Percentiles rank a stretch among this genome's conserved stretches.
Conservation (phyloP, 2,888 invertebrate species). For the Eupelmus urozonus region DNA sequence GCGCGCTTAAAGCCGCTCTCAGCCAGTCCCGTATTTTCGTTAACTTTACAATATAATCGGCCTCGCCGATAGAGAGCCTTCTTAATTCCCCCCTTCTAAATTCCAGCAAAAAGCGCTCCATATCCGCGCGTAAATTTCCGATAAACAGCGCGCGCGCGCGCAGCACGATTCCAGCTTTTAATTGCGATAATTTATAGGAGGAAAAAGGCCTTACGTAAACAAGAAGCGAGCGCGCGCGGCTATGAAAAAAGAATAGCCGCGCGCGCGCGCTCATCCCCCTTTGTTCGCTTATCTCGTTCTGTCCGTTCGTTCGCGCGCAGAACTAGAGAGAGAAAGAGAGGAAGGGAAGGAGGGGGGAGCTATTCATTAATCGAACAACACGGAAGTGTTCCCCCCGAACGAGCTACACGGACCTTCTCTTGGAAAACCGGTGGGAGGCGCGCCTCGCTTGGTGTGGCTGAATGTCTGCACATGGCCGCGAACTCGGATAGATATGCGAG, state of each 20-base stretch:
- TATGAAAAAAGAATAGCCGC: constrained; percentile 21
- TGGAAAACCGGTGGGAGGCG: constrained; percentile 65
- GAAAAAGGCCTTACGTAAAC: constrained; percentile 37
- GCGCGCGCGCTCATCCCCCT: constrained; percentile 41
- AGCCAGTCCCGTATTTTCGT: constrained; percentile 31
- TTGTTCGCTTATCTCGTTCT: constrained; percentile 63
- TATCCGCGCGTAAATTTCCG: constrained; percentile 17
- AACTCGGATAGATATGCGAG: too few species aligned
- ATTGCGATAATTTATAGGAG: constrained; percentile 49
- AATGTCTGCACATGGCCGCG: too few species aligned
- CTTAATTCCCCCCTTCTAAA: constrained; percentile 22
- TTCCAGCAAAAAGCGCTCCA: too few species aligned
- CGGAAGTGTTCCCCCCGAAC: constrained; percentile 66
- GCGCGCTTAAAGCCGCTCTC: too few species aligned
- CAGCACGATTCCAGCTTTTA: constrained; percentile 23
- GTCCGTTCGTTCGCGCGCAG: constrained; percentile 66
- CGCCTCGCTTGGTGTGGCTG: too few species aligned
- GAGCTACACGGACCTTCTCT: constrained; percentile 53
- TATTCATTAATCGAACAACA: constrained; percentile 77
- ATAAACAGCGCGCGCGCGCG: not conserved
- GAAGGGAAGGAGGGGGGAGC: constrained; percentile 63
- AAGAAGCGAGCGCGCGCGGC: not conserved
- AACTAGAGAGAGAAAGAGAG: constrained; percentile 27
- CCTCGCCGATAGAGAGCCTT: not conserved
- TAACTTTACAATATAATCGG: constrained; percentile 38